Conservation (phyloP, 2,888 invertebrate species). For the Meteorus colon region DNA sequence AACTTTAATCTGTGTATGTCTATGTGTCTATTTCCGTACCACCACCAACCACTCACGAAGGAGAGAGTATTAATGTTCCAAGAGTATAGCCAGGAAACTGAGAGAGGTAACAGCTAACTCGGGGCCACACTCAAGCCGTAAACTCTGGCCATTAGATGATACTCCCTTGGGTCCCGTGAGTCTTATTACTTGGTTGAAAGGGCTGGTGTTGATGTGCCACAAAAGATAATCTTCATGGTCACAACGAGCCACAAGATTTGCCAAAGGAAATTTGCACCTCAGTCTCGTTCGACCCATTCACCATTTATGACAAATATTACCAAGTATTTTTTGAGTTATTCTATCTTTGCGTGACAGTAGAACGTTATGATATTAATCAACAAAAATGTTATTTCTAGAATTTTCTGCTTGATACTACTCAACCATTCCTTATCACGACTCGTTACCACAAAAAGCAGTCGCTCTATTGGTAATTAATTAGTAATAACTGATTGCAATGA, state of each 20-base stretch:
- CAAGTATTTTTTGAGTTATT: not conserved
- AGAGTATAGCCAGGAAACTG: constrained; percentile 31
- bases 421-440: no score
- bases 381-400: no score
- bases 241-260: constrained; percentile 13
- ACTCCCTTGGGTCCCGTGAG: constrained; percentile 50
- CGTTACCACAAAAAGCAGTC: no score
- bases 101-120: constrained; percentile 54
- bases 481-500: no score
- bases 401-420: no score
- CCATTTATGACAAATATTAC: constrained; percentile 11
- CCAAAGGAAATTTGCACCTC: not conserved
- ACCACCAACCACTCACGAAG: constrained; percentile 42
- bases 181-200: constrained; percentile 53
- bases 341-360: no score
- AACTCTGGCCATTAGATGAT: constrained; percentile 55
- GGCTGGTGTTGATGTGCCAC: constrained; percentile 50
- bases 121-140: constrained; percentile 53
- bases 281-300: constrained; percentile 8
- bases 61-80: constrained; percentile 51
- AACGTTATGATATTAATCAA: no score
- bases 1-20: not conserved
- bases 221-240: constrained; percentile 49
- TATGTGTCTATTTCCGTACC: not conserved
- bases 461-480: no score